A percentile compares a stretch with the other conserved stretches of the same genome.
Evolutionary conservation across 2,797 vertebrate genomes (phyloP).

Genomic region (Artibeus lituratus): DNA sequence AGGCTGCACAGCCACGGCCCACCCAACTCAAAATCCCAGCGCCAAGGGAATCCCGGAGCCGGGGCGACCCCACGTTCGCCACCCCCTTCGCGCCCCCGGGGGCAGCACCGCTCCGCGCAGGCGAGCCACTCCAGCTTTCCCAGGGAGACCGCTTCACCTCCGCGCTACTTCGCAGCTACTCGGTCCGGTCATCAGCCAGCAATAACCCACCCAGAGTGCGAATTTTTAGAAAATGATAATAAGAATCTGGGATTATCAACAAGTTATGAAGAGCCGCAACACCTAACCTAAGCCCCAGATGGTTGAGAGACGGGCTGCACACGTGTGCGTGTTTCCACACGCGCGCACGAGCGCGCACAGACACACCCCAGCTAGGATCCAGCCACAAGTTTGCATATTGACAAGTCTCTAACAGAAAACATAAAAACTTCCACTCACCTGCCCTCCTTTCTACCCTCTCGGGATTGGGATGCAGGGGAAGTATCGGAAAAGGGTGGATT

Average conservation of each 20-base stretch:
- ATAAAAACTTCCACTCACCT: conserved; percentile 31
- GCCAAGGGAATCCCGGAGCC: not conserved
- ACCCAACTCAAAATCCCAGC: not conserved
- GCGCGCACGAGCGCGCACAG: not conserved
- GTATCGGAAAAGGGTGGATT: not conserved
- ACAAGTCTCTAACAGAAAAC: not conserved
- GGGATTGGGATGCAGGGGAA: not conserved
- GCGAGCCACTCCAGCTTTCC: not conserved
- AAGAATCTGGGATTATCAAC: not conserved
- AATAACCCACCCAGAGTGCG: not conserved
- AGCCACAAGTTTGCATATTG: not conserved
- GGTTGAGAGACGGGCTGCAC: not conserved
- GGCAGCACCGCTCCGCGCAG: not conserved
- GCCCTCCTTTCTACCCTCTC: not conserved
- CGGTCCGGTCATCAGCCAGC: not conserved
- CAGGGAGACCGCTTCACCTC: not conserved
- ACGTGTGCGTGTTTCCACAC: not conserved
- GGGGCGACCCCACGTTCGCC: not conserved
- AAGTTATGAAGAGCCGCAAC: not conserved
- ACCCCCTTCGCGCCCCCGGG: not conserved
- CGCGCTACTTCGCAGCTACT: not conserved
- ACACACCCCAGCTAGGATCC: not conserved
- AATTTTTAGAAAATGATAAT: not conserved
- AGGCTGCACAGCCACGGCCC: not conserved
- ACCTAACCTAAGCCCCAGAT: not conserved